These are phyloP conservation scores for Onthophagus sagittarius DNA, from an alignment of 2,888 invertebrate species.

Conservation along the genomic window DNA sequence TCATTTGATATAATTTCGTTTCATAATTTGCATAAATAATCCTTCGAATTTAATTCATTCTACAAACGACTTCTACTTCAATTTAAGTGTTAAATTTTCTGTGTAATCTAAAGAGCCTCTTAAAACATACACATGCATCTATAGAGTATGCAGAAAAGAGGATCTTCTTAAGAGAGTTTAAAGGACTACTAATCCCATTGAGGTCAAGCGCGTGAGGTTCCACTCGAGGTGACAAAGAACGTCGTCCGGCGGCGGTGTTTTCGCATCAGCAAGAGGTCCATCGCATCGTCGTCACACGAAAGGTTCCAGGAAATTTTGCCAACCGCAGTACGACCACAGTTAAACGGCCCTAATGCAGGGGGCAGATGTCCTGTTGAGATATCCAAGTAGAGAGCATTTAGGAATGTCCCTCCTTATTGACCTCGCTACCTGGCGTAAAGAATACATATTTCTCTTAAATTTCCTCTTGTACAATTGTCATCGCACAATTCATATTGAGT, in stretches of 20 bases:
- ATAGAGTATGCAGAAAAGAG: no score
- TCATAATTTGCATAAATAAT: no score
- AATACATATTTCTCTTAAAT: no score
- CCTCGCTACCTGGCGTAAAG: neutral
- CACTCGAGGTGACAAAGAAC: neutral
- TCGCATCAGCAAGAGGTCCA: neutral
- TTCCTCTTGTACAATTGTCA: no score
- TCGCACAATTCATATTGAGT: no score
- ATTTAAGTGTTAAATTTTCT: no score
- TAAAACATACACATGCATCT: no score
- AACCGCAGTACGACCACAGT: neutral
- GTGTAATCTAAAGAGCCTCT: no score
- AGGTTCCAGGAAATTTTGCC: neutral
- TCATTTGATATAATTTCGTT: no score
- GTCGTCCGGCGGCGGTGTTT: neutral
- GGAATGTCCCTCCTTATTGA: neutral
- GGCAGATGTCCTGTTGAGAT: neutral
- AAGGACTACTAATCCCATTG: neutral
- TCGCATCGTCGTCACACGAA: neutral
- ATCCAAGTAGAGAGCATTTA: neutral
- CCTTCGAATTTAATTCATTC: no score
- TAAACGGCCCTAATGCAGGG: neutral
- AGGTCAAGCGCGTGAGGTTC: neutral
- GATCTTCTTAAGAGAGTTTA: neutral
- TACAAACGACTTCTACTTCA: no score